Conservation (phyloP, 2,888 invertebrate species). For the Nebria brevicollis region DNA sequence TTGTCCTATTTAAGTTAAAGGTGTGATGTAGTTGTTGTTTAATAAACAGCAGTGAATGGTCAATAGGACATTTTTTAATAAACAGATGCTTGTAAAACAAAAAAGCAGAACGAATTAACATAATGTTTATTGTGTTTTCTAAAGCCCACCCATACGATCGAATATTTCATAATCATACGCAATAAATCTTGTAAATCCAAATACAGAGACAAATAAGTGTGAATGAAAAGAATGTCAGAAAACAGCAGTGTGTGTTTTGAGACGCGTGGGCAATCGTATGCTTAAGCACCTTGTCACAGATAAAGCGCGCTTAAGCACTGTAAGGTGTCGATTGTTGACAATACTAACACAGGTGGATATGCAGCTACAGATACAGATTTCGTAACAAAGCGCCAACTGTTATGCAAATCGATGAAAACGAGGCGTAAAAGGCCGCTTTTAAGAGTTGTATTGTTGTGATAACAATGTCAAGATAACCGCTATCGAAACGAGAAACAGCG, state of each 20-base stretch:
- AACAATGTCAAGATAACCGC: not conserved
- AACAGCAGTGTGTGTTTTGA: not conserved
- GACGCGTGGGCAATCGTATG: not conserved
- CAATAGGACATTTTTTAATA: not conserved
- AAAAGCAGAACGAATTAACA: not conserved
- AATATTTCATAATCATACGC: not conserved
- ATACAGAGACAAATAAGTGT: not conserved
- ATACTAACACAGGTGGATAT: not conserved
- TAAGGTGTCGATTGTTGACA: not conserved
- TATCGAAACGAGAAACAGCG: not conserved
- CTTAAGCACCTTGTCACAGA: not conserved
- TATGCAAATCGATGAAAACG: not conserved
- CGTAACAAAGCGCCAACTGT: not conserved
- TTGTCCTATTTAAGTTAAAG: too few species aligned
- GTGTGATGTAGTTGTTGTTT: not conserved
- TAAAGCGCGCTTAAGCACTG: not conserved
- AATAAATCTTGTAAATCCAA: not conserved
- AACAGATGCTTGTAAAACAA: slow-evolving; percentile 1
- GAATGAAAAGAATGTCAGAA: not conserved
- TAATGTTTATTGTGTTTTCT: not conserved
- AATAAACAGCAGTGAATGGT: not conserved
- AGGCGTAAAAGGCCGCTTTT: not conserved
- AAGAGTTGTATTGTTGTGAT: not conserved
- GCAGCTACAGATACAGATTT: not conserved
- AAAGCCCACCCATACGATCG: not conserved